Base-by-base conservation (phyloP, 2,888 invertebrate species). In the Azorinus chamasolen region DNA sequence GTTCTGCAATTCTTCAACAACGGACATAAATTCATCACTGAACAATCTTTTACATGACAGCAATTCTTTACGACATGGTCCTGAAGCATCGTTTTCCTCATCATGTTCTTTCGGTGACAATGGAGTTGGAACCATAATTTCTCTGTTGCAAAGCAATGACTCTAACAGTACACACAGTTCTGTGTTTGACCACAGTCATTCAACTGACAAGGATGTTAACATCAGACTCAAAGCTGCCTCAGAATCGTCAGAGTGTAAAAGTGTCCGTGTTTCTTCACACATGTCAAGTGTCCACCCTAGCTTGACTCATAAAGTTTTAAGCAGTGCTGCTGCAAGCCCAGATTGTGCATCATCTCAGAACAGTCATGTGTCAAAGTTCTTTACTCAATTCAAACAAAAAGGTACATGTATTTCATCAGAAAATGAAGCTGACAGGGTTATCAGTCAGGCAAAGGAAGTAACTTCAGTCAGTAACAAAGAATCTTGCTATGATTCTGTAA, bases 71-170 rank as follows among this genome's bases (percentile, higher is more conserved):
- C 45, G 45, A 14, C 45, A 45, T 18, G 45, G n/a, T 54, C 27
- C 55, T 12, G 73, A 75, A 27, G 64, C 66, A 8, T 45, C 45
- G n/a, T 78, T 74, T 48, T 79, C 79, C 10, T 78, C 78, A 4
- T 78, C 78, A 5, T 74, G 61, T 41, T 79, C 79, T 37, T 74
- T 79, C 63, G 79, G 79, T 57, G 73, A 79, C 24, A 62, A 55
- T 58, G 79, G 79, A 20, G 74, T 79, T 1, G 32, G 41, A 16
- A 70, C 73, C 66, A 73, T 66, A 14, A 16, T 79, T 0, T 43
- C 62, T 18, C 53, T 79, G 8, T 58, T 79, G n/a, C 73, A 74
- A 27, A 70, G 48, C 37, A 53, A 61, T 24, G 57, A 50, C 50
- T 71, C 65, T 45, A 20, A 32, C 10, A 32, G 32, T 10, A 32